These are phyloP conservation scores for Leptopterna dolabrata DNA, from an alignment of 2,888 invertebrate species.

Conservation along the genomic window DNA sequence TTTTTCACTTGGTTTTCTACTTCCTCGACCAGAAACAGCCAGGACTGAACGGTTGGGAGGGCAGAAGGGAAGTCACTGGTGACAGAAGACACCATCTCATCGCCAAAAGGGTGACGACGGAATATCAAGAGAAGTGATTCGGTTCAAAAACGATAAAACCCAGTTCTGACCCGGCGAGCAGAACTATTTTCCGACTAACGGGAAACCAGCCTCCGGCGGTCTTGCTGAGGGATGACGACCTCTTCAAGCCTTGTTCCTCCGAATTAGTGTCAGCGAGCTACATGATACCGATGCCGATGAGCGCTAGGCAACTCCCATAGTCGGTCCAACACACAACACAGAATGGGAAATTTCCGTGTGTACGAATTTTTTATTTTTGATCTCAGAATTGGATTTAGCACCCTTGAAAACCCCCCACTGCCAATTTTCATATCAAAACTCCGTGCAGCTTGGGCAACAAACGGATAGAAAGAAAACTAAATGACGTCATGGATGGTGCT, in stretches of 20 bases:
- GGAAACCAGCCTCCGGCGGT: background rate
- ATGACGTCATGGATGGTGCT: no score
- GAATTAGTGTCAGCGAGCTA: background rate
- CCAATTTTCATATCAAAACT: no score
- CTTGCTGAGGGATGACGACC: background rate
- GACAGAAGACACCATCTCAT: background rate
- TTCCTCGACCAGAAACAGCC: background rate
- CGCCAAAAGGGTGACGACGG: background rate
- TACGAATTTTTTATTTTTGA: no score
- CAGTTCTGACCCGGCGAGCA: background rate
- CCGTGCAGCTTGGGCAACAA: no score
- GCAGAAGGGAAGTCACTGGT: background rate
- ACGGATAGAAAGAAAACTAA: no score
- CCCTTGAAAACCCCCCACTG: no score
- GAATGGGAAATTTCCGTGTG: no score
- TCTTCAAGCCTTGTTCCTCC: background rate
- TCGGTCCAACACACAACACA: no score
- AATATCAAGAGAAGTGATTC: background rate
- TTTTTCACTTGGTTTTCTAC: background rate
- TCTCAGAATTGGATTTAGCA: no score
- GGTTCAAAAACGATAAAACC: background rate
- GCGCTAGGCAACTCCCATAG: no score
- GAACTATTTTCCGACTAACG: background rate
- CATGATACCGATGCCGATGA: no score
- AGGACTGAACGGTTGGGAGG: background rate